Base-by-base conservation (phyloP, 2,113 vertebrate genomes). In the Garra rufa region DNA sequence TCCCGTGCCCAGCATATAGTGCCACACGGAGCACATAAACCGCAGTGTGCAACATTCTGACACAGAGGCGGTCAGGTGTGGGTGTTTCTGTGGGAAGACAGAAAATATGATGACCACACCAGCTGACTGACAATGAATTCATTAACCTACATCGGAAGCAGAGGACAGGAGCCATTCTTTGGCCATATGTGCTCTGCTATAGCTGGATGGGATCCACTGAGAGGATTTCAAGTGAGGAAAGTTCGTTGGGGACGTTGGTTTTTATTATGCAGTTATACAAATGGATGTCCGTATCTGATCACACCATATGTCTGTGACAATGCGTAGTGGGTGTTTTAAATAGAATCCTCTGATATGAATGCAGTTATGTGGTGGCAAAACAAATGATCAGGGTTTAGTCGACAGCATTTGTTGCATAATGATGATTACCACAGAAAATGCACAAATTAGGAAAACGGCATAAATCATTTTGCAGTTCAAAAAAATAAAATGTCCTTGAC, bases 81-180 rank as follows among this genome's bases (percentile, higher is more conserved):
- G 80, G 88, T 88, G 88, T 89, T 85, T 83, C 75, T 86, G 85
- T 89, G 83, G 86, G 88, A 88, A 73, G 46, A n/a, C 59, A 15
- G 14, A 46, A 73, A 30, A 46, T 88, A 43, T 55, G 71, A 84
- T 77, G 81, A 67, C 87, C 85, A 83, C 87, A 87, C 86, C 82
- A 85, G 81, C 88, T 87, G 90, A 88, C 89, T 86, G 87, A 85
- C 87, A 55, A 87, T 89, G 90, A 93, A 92, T 94, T 92, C 91
- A 93, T 94, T 94, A 92, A 93, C 93, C 94, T 92, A 92, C 89
- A 92, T 92, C 88, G 89, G 91, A 91, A 92, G 89, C 89, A 93
- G 91, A 91, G 90, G 91, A 91, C 90, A 88, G 89, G 82, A 85
- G 75, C 87, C 83, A 83, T 88, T 91, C 86, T 57, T 81, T 34